These are phyloP conservation scores for Zaprionus nigranus DNA, from an alignment of 1,140 invertebrate species.

Conservation along the genomic window DNA sequence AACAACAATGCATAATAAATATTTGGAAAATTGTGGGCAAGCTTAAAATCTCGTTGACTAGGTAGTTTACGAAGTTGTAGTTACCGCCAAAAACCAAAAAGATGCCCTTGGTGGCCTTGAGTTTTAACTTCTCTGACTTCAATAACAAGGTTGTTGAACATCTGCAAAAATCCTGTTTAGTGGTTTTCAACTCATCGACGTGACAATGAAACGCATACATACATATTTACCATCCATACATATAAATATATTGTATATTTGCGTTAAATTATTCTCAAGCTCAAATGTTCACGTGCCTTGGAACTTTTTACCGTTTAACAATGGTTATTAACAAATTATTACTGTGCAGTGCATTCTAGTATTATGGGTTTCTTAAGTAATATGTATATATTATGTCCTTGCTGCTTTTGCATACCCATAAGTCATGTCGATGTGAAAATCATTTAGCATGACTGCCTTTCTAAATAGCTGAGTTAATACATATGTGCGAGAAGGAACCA, in stretches of 20 bases:
- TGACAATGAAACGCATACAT: slow-evolving; percentile 33
- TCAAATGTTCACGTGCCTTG: not conserved
- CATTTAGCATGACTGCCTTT: slow-evolving; percentile 54
- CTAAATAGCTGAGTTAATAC: slow-evolving; percentile 44
- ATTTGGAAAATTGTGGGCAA: slow-evolving; percentile 46
- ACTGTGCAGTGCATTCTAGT: too few relatives aligned
- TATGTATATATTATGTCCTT: slow-evolving; percentile 36
- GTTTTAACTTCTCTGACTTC: slow-evolving; percentile 7
- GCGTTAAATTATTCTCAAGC: not conserved
- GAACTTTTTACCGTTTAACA: too few relatives aligned
- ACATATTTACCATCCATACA: slow-evolving; percentile 1
- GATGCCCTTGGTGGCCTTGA: slow-evolving; percentile 50
- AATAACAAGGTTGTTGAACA: slow-evolving; percentile 58
- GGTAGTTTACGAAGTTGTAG: slow-evolving; percentile 6
- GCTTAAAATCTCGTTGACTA: slow-evolving; percentile 2
- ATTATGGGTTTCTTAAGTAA: not conserved
- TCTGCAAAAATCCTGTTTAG: slow-evolving; percentile 70
- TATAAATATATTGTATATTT: slow-evolving; percentile 9
- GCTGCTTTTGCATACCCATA: slow-evolving; percentile 35
- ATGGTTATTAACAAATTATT: too few relatives aligned
- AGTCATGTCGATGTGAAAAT: slow-evolving; percentile 28
- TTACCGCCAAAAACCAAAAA: slow-evolving; percentile 20
- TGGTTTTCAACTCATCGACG: slow-evolving; percentile 27
- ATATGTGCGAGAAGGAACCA: not conserved
- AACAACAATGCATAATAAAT: slow-evolving; percentile 29